phyloP scores from a whole-genome alignment of 2,797 vertebrate genomes.

The Chloroceryle amazona region DNA sequence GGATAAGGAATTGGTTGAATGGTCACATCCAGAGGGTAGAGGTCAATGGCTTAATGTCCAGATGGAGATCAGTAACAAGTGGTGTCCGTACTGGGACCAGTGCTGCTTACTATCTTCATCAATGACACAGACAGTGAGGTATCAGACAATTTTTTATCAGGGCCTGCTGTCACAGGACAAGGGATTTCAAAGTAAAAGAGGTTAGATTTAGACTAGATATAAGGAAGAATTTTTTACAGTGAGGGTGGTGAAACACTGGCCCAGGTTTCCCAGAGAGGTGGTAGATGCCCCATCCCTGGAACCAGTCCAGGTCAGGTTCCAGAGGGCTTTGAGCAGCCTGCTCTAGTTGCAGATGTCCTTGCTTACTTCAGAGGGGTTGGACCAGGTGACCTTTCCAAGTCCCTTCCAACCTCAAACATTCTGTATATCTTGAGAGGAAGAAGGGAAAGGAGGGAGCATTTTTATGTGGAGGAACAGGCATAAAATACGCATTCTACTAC shows the following conservation, averaged over 20 bases:
- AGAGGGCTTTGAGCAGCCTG: not conserved
- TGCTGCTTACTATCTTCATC: not conserved
- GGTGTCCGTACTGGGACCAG: not conserved
- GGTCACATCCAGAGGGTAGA: not conserved
- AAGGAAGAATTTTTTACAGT: not conserved
- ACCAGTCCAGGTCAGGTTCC: not conserved
- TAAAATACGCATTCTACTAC: not conserved
- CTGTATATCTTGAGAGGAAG: not conserved
- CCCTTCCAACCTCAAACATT: not conserved
- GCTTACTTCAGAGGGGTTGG: not conserved
- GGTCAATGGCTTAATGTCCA: not conserved
- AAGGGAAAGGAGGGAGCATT: not conserved
- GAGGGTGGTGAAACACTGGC: not conserved
- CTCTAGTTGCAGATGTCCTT: not conserved
- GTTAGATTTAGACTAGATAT: not conserved
- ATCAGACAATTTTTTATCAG: not conserved
- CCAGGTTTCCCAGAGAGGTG: not conserved
- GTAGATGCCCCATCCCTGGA: not conserved
- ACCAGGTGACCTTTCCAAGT: not conserved
- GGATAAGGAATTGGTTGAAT: not conserved
- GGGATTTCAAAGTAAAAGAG: not conserved
- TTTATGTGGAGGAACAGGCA: not conserved
- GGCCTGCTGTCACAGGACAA: not conserved
- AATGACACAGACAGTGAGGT: not conserved
- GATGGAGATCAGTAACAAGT: not conserved